Base-by-base conservation (phyloP, 2,888 invertebrate species). In the Camptogramma bilineatum region DNA sequence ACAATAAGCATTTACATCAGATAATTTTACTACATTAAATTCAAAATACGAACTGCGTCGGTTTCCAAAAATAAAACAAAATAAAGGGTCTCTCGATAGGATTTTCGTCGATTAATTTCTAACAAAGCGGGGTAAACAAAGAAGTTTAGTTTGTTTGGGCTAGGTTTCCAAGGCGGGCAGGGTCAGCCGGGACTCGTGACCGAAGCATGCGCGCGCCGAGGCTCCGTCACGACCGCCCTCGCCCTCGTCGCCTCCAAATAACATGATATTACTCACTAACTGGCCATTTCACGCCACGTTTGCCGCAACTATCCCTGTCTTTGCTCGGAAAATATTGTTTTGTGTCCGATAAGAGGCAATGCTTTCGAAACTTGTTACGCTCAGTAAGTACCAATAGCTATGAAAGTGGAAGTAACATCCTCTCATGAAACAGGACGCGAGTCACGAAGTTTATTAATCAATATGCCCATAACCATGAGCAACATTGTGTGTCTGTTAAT, bases 211-310 rank as follows among this genome's bases (percentile, higher is more conserved):
- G 83, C 84, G 80, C 80, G 73, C 74, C 78, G 73, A 73, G 73
- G 80, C 75, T 73, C 70, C 84, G 87, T 90, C 91, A 91, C 92
- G 91, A 90, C 80, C 80, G 84, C 83, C 84, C 78, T 82, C 83
- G 82, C 86, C 82, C 84, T 85, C 86, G 85, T 87, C 87, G 82
- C 81, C 81, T 82, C 84, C 85, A 87, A 88, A 91, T 88, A 88
- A 91, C 91, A 88, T 86, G 88, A 88, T 90, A 90, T 90, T 91
- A 88, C 88, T 90, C 85, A 88, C 90, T 91, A 90, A 91, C 91
- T 88, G 90, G 86, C 87, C 86, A 90, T 90, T 91, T 91, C 90
- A 90, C 91, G 90, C 91, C 85, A 83, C 81, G 82, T 83, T 86
- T 78, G 72, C 74, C 75, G 77, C 79, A 79, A 79, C 82, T 78